A percentile compares a stretch with the other conserved stretches of the same genome.
Evolutionary conservation across 2,797 vertebrate species (phyloP).

Genomic region (Syndactyla subalaris): DNA sequence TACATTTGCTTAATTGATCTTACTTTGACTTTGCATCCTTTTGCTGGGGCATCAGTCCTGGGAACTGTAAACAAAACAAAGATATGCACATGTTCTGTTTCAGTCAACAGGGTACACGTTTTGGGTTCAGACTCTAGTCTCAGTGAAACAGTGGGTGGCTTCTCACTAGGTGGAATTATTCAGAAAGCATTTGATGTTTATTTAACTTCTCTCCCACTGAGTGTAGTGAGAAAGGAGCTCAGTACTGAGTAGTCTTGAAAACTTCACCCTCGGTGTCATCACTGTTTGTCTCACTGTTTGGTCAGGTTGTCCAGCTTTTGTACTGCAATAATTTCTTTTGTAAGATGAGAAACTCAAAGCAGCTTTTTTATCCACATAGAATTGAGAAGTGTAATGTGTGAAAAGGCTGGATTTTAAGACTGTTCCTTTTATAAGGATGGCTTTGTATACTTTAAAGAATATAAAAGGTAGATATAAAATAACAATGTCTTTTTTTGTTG

Average conservation of each 20-base stretch:
- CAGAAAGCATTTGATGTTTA: conserved; percentile 10
- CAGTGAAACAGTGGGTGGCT: not conserved
- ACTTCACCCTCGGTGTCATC: not conserved
- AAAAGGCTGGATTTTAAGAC: not conserved
- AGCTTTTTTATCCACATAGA: not conserved
- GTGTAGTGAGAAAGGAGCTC: not conserved
- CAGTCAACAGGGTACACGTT: not conserved
- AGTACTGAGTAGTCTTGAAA: not conserved
- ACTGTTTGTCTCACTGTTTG: not conserved
- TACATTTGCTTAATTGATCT: conserved; percentile 18
- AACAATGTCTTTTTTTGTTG: not conserved
- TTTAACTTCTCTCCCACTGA: not conserved
- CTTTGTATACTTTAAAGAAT: not conserved
- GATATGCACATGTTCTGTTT: not conserved
- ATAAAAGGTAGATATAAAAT: not conserved
- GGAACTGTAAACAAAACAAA: conserved; percentile 27
- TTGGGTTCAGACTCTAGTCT: not conserved
- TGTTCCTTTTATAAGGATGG: not conserved
- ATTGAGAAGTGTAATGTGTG: not conserved
- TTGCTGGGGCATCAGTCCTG: not conserved
- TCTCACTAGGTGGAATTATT: not conserved
- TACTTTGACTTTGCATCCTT: conserved; percentile 5
- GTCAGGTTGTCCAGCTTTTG: not conserved
- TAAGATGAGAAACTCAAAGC: not conserved
- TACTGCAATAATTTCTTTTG: not conserved